These are phyloP conservation scores for Tachina grossa DNA, from an alignment of 2,888 invertebrate species.

Conservation along the genomic window DNA sequence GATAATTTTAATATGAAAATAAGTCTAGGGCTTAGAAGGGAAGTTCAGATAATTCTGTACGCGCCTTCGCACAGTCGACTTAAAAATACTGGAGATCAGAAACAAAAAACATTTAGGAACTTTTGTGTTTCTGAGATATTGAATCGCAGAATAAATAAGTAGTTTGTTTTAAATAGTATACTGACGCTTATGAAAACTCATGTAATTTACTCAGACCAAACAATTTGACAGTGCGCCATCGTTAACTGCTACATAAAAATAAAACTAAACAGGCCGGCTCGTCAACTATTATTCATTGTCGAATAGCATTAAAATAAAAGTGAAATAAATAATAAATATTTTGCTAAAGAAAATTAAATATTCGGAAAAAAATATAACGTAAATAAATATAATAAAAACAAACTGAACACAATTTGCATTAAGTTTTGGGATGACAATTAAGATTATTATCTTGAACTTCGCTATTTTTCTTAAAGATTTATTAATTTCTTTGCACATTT, in stretches of 20 bases:
- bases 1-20: too few species aligned
- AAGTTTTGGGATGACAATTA: constrained; percentile 58
- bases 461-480: constrained; percentile 28
- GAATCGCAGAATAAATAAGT: too few species aligned
- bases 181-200: too few species aligned
- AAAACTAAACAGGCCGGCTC: constrained; percentile 8
- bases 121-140: too few species aligned
- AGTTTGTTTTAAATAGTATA: too few species aligned
- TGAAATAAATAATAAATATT: constrained; percentile 18
- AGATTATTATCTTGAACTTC: constrained; percentile 57
- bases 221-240: too few species aligned
- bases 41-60: constrained; percentile 31
- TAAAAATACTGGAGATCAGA: neutral
- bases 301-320: neutral
- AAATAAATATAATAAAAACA: constrained; percentile 1
- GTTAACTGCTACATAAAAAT: neutral
- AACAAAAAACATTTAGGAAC: too few species aligned
- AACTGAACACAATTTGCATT: constrained; percentile 56
- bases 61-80: neutral
- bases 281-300: neutral
- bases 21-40: neutral
- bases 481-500: constrained; percentile 26
- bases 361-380: neutral
- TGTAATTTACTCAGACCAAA: neutral
- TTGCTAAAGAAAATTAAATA: constrained; percentile 15